A percentile compares a stretch with the other conserved stretches of the same genome.
Evolutionary conservation across 2,888 invertebrate species (phyloP).

Genomic region (Pollenia angustigena): DNA sequence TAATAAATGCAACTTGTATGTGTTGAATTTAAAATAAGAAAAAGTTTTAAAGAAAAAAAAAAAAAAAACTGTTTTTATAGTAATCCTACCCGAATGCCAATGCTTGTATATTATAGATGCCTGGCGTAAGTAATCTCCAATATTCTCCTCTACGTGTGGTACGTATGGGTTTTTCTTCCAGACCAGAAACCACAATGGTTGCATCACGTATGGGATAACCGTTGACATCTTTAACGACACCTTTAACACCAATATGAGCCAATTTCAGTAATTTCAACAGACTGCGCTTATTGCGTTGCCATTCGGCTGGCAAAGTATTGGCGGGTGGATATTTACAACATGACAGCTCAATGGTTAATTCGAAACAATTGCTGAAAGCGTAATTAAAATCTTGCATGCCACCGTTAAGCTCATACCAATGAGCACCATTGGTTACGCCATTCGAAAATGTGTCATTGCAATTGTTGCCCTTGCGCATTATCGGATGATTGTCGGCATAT

Average conservation of each 20-base stretch:
- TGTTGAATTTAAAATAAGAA: not conserved
- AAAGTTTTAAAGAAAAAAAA: not conserved
- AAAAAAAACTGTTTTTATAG: constrained; percentile 31
- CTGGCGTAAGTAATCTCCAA: constrained; percentile 96
- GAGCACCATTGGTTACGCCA: constrained; percentile 96
- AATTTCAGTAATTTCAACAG: constrained; percentile 94
- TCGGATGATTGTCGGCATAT: constrained; percentile 90
- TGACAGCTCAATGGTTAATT: constrained; percentile 97
- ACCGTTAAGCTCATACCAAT: constrained; percentile 95
- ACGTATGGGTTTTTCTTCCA: constrained; percentile 90
- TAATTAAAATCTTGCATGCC: constrained; percentile 99
- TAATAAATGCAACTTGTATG: constrained; percentile 24
- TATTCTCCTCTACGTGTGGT: constrained; percentile 94
- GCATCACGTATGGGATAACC: constrained; percentile 87
- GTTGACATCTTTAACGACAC: constrained; percentile 82
- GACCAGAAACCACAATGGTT: constrained; percentile 89
- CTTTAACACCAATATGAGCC: constrained; percentile 89
- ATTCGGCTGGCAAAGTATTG: constrained; percentile 89
- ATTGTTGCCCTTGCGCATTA: constrained; percentile 90
- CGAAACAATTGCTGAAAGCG: constrained; percentile 96
- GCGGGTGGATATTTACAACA: constrained; percentile 97
- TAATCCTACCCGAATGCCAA: constrained; percentile 88
- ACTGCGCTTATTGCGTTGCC: constrained; percentile 94
- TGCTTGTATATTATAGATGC: constrained; percentile 91
- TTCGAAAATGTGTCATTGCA: constrained; percentile 90